phyloP scores from a whole-genome alignment of 2,888 invertebrate species.

The Junonia oenone region DNA sequence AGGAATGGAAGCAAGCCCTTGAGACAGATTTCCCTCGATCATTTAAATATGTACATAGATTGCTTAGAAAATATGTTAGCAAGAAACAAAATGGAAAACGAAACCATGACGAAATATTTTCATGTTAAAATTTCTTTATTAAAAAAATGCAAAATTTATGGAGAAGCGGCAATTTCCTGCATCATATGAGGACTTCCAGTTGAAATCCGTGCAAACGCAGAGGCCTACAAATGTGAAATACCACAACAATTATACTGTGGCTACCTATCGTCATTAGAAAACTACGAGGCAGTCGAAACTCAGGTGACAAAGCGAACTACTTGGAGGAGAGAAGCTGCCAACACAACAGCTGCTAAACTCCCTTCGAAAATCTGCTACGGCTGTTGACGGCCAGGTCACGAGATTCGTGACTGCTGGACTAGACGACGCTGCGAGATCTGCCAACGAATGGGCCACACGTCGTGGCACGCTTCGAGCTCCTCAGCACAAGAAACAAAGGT shows the following conservation, averaged over 20 bases:
- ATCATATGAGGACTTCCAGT: neutral
- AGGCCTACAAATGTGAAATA: neutral
- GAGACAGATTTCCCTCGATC: slow-evolving; percentile 25
- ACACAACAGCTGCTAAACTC: too few relatives aligned
- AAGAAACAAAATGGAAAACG: neutral
- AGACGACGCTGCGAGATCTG: too few relatives aligned
- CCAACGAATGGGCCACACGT: too few relatives aligned
- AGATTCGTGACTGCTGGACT: too few relatives aligned
- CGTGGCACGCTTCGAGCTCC: too few relatives aligned
- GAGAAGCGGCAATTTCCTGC: neutral
- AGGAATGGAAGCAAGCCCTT: slow-evolving; percentile 34
- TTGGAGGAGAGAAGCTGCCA: slow-evolving; percentile 16
- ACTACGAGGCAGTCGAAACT: slow-evolving; percentile 23
- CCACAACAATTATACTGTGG: neutral
- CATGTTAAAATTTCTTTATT: neutral
- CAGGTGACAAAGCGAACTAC: slow-evolving; percentile 5
- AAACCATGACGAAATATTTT: neutral
- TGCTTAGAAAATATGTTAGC: too few relatives aligned
- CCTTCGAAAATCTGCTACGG: too few relatives aligned
- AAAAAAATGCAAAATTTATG: neutral
- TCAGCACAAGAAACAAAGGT: too few relatives aligned
- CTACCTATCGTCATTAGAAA: slow-evolving; percentile 8
- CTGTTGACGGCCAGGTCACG: too few relatives aligned
- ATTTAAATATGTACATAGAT: neutral
- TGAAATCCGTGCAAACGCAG: neutral